Conservation (phyloP, 2,113 vertebrate species). For the Morone chrysops region DNA sequence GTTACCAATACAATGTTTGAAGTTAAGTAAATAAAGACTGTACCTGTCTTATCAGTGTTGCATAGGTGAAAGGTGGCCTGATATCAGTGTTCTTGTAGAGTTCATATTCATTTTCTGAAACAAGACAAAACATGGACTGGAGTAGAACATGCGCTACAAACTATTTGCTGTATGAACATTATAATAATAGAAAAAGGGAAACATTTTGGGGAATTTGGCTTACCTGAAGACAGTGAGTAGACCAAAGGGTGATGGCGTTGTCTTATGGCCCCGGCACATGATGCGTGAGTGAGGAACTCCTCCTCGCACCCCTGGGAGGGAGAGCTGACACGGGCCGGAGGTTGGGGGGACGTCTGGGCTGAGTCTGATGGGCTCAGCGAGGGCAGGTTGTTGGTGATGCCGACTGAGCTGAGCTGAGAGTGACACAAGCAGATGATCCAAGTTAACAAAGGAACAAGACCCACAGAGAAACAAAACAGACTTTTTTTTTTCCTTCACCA, state of each 20-base stretch:
- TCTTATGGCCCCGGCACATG: constrained; percentile 86
- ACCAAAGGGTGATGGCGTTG: constrained; percentile 89
- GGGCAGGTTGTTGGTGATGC: constrained; percentile 88
- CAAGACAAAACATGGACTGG: background rate
- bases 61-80: constrained; percentile 98
- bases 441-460: constrained; percentile 55
- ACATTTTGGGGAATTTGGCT: background rate
- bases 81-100: constrained; percentile 97
- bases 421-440: constrained; percentile 21
- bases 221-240: constrained; percentile 91
- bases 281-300: constrained; percentile 85
- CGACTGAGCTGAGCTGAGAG: constrained; percentile 80
- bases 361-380: constrained; percentile 89
- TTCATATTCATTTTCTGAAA: constrained; percentile 93
- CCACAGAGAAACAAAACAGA: constrained; percentile 35
- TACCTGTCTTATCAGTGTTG: constrained; percentile 98
- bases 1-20: background rate
- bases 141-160: background rate
- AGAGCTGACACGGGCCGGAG: constrained; percentile 85
- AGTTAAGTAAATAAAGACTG: constrained; percentile 32
- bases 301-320: constrained; percentile 86
- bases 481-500: constrained; percentile 26
- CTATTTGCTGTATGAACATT: background rate
- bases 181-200: no score
- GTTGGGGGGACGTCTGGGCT: constrained; percentile 86